Evolutionary conservation across 2,113 vertebrate genomes (phyloP), one percentile per base, ranked within the genome.

Genomic region (Kryptolebias marmoratus): DNA sequence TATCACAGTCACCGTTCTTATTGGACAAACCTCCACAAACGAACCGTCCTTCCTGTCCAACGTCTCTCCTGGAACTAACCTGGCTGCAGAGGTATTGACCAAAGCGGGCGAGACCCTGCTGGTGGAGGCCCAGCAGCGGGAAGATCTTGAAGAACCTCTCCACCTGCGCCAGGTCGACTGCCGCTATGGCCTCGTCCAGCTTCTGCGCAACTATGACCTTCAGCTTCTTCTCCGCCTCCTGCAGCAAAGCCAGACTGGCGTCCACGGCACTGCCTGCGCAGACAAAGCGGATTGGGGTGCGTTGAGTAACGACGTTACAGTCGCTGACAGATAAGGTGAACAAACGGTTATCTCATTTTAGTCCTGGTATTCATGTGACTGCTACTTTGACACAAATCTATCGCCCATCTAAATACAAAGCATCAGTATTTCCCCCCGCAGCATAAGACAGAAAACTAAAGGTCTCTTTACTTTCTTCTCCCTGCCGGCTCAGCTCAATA

Each of bases 141-240:
- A 99, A 98, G 88, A 99, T 99, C 92, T 99, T 99, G 93, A 99
- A 99, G 90, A 99, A 99, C 62, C 96, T 93, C 61, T 99, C 97
- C 82, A 99, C 97, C 74, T 98, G 97, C 1, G 95, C 94, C 10
- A 99, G 91, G 90, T 99, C 95, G 1, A 95, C 95, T 28, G 95
- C 95, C 48, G 94, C 92, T 47, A 96, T 97, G 15, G 97, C 97
- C 8, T 94, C 63, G 8, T 96, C 94, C 11, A 99, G 95, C 71
- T 97, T 96, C 68, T 96, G 94, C 0, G 95, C 92, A n/a, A 99
- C 97, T n/a, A 99, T 95, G 0, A 92, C 87, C 90, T 97, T 98
- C 62, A 99, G 92, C 71, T 93, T 94, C 87, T 96, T 93, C 82
- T 99, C 97, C 31, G 98, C 96, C 71, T 97, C 96, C 86, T 99